Base-by-base conservation (phyloP, 1,140 invertebrate species). In the Potamilus streckersoni region DNA sequence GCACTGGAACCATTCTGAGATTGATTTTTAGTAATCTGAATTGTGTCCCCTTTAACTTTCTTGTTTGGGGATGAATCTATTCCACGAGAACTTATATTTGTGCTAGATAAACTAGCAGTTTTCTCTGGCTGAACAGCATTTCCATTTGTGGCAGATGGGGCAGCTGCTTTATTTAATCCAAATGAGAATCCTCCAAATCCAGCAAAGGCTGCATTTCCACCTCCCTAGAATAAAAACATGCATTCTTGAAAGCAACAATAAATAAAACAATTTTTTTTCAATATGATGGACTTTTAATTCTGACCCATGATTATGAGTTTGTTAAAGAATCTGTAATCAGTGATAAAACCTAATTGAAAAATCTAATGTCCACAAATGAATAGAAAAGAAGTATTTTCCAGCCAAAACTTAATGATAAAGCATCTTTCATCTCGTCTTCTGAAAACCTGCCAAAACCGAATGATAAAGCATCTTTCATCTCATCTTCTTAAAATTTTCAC, bases 161-260 rank as follows among this genome's bases (percentile, higher is more conserved):
- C 38, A 49, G 5, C 5, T 49, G 11, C 38, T 49, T 8, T 49
- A 11, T 49, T 79, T 5, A 80, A 78, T 63, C 77, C 81, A 23
- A 81, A 83, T 57, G 74, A 71, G 69, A 83, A 83, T 56, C 80
- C 80, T n/a, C 77, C 74, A 73, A 83, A 82, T 27, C 80, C 80
- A 16, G 70, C 56, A 60, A 82, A 78, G 8, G 79, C 79, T 55
- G 65, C 65, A 15, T 61, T 65, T 15, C 71, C 71, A 19, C 64
- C 69, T 66, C 75, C 19, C 19, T 62, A 62, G 69, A 58, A 76
- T 6, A 69, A 16, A 19, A 59, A 20, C 17, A 61, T 15, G 31
- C 58, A 74, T 3, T 68, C 58, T 68, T 62, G 56, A 12, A 15
- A 72, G 20, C 64, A 49, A 76, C 27, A 71, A 67, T 73, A 64